phyloP scores from a whole-genome alignment of 2,888 invertebrate species.

The Metacarcinus magister region DNA sequence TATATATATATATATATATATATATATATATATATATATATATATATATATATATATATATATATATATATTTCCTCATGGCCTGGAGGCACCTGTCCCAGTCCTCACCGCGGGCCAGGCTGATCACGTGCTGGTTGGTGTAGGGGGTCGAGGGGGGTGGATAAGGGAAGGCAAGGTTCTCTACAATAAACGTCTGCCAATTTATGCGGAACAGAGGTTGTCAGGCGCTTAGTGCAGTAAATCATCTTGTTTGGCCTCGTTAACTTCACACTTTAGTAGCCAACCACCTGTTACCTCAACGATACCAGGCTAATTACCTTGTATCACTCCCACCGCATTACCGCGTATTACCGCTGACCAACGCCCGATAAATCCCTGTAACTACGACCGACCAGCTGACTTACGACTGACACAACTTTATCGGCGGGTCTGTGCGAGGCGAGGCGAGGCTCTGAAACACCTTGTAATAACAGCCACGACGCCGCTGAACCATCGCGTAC shows the following conservation, averaged over 20 bases:
- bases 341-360: not conserved
- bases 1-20: constrained; percentile 1
- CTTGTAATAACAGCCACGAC: not conserved
- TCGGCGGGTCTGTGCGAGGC: not conserved
- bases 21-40: not conserved
- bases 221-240: not conserved
- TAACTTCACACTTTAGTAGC: constrained; percentile 16
- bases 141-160: not conserved
- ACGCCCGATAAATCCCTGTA: not conserved
- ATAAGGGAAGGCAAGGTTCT: not conserved
- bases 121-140: not conserved
- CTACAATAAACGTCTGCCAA: not conserved
- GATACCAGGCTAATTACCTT: constrained; percentile 1
- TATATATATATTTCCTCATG: not conserved
- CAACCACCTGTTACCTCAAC: constrained; percentile 13
- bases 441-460: not conserved
- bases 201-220: not conserved
- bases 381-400: not conserved
- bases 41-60: no score
- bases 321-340: not conserved
- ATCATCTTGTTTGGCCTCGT: not conserved
- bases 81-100: no score
- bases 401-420: not conserved
- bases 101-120: not conserved
- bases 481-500: not conserved